These are phyloP conservation scores for Rhodophaea formosa DNA, from an alignment of 2,888 invertebrate genomes.

Conservation along the genomic window DNA sequence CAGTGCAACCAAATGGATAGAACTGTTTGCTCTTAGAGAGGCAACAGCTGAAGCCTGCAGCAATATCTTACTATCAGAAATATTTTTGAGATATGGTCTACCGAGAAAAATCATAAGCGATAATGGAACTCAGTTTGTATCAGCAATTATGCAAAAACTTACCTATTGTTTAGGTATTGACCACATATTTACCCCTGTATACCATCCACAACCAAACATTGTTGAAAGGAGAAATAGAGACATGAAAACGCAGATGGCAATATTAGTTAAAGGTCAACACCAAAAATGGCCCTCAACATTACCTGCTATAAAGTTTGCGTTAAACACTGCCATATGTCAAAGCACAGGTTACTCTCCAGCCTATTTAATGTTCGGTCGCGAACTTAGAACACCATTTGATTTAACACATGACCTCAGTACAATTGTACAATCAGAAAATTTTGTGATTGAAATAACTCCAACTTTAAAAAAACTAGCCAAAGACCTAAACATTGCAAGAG, in stretches of 20 bases:
- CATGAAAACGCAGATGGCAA: not conserved
- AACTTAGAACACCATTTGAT: no score
- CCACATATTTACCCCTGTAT: not conserved
- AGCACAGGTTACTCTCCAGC: no score
- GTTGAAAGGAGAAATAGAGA: not conserved
- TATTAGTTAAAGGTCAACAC: not conserved
- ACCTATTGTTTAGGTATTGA: not conserved
- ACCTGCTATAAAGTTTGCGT: not conserved
- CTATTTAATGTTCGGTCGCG: no score
- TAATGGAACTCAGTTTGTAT: constrained; percentile 5
- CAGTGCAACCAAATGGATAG: constrained; percentile 33
- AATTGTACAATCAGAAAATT: not conserved
- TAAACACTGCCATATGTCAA: not conserved
- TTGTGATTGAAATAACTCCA: not conserved
- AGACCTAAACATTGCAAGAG: no score
- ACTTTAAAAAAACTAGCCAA: not conserved
- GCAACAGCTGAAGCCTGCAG: constrained; percentile 30
- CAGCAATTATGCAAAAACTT: constrained; percentile 3
- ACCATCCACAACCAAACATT: not conserved
- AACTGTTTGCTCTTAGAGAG: constrained; percentile 30
- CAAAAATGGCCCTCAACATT: not conserved
- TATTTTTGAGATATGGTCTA: constrained; percentile 29
- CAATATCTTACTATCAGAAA: constrained; percentile 11
- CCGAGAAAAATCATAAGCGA: constrained; percentile 5
- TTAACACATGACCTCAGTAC: not conserved